Evolutionary conservation across 2,888 invertebrate species (phyloP), one percentile per base, ranked within the genome.

Genomic region (Seira musarum): DNA sequence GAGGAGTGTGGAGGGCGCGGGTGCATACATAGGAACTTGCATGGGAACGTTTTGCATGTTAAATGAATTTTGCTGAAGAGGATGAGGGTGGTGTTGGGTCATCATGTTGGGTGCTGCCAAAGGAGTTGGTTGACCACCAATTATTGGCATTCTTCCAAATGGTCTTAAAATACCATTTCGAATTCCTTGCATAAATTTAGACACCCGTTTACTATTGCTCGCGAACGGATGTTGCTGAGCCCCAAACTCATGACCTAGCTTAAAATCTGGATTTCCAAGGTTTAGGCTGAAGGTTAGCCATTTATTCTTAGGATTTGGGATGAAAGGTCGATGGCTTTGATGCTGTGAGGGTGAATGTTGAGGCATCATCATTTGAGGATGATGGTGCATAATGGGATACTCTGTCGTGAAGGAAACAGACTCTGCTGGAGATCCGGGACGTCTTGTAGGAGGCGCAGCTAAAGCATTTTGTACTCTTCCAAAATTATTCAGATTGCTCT

Each of bases 351-450:
- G 57, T 10, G 57, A 6, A 8, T 5, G 15, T 5, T 57, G 57
- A 57, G 17, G n/a, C 57, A 57, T 57, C n/a, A 57, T 3, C 40
- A 40, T 40, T 40, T 40, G 40, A 13, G 40, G 40, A 40, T 40
- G n/a, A 40, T 40, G 17, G 15, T 57, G 57, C 17, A 57, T 10
- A 3, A 57, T 22, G 5, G 63, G 63, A 25, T 30, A 68, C 2
- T 35, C 57, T 15, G 79, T 79, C 1, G 79, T 79, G n/a, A 79
- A 73, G 25, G 79, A 79, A 13, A 79, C 64, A 1, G 30, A 63
- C n/a, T 79, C 79, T 0, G 79, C 68, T 1, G 24, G 22, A 1
- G 64, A 22, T 15, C 60, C 25, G 0, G 79, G 79, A 5, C 79
- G 61, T 19, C 53, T 46, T 8, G 79, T 73, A 8, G 67, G 68